Base-by-base conservation (phyloP, 2,113 vertebrate species). In the Gorilla gorilla region DNA sequence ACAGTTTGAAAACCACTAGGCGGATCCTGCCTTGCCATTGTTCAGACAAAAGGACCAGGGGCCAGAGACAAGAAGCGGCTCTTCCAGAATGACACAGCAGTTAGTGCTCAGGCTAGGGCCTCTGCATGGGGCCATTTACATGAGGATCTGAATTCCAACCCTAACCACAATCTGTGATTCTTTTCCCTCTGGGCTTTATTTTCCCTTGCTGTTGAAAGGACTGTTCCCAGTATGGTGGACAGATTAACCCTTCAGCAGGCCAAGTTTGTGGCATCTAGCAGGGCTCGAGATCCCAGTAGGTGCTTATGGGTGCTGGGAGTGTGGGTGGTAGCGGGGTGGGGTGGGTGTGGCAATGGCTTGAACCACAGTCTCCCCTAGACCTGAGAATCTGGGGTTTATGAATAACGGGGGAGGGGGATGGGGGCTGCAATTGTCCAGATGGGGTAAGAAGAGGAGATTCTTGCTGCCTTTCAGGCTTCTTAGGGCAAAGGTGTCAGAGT, bases 111-210 rank as follows among this genome's bases (percentile, higher is more conserved):
- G 61, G 68, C 6, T 45, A 6, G 35, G 66, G 78, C 48, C 48
- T 30, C 40, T 16, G 27, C 2, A 0, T 0, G 30, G 59, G 61
- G n/a, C 57, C 48, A 27, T 2, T 43, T 10, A 22, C 8, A 0
- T 3, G 6, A 16, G 38, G 86, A 6, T 45, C 76, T 40, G 72
- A 66, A 18, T 12, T 48, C 83, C 18, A 32, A 0, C n/a, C 61
- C 61, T 0, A 55, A 18, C 5, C 73, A 13, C 17, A 6, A 10
- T 2, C 23, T 4, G 32, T 5, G 20, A 20, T 18, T 2, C 10
- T n/a, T 2, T 48, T 50, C 10, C 18, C 50, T n/a, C 32, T 13
- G 32, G 45, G 38, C 2, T 64, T 61, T 45, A 38, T 17, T 59
- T 78, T 20, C 30, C 82, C 68, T 57, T 52, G 59, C 22, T 30